These are phyloP conservation scores for Pongo abelii DNA, from an alignment of 2,113 vertebrate genomes.

Conservation along the genomic window DNA sequence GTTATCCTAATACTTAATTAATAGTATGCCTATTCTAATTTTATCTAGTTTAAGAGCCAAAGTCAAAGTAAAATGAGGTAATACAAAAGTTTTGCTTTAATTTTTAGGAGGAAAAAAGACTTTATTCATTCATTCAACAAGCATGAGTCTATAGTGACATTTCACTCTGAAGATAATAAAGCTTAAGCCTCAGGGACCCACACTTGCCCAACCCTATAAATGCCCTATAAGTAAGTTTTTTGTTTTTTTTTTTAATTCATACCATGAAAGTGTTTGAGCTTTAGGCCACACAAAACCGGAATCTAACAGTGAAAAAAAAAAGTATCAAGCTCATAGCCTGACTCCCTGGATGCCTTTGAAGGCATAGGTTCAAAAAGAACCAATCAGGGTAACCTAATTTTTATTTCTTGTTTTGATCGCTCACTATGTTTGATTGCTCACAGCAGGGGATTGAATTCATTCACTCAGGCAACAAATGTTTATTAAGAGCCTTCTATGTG, in stretches of 20 bases:
- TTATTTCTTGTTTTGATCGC: neutral
- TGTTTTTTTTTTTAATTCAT: neutral
- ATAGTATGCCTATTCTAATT: neutral
- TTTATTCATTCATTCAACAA: neutral
- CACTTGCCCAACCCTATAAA: neutral
- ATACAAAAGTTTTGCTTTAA: slow-evolving; percentile 8
- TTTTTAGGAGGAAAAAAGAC: slow-evolving; percentile 9
- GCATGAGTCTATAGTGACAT: neutral
- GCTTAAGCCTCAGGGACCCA: neutral
- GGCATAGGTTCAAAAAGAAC: neutral
- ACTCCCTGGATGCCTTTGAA: neutral
- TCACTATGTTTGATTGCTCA: neutral
- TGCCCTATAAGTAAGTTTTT: neutral
- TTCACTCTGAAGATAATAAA: neutral
- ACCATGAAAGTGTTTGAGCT: neutral
- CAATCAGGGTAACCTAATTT: neutral
- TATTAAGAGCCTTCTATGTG: neutral
- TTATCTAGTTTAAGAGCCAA: neutral
- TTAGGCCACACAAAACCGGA: neutral
- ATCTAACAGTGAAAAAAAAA: neutral
- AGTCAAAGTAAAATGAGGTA: neutral
- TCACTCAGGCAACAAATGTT: neutral
- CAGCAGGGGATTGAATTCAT: neutral
- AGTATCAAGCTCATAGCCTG: neutral
- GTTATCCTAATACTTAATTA: neutral